Base-by-base conservation (phyloP, 2,888 invertebrate species). In the Lysandra bellargus region DNA sequence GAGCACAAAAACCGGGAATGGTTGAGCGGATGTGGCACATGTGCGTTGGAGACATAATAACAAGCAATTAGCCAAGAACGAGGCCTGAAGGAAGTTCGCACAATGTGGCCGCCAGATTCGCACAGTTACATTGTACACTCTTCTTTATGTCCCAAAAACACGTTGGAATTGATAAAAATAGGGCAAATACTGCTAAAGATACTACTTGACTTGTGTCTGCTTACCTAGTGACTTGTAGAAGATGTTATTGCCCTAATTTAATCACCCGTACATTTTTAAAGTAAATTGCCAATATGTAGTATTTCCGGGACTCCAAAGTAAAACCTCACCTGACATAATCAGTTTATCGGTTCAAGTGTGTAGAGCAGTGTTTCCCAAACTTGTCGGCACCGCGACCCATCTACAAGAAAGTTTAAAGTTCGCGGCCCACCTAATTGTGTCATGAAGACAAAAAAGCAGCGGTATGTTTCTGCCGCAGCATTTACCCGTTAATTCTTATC, bases 11-110 rank as follows among this genome's bases (percentile, higher is more conserved):
- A 85, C 82, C 78, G 82, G 80, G 81, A 85, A 83, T 83, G 81
- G 81, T 81, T 85, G 87, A 91, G 85, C 94, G 94, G 94, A 94
- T 94, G 94, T 92, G 87, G 89, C 91, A 91, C 94, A 94, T 94
- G 94, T 90, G 89, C 85, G 85, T 88, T 88, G 89, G 90, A 89
- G 91, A 90, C 91, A 91, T 90, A 91, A 92, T 92, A 91, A 91
- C 88, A 88, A 90, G 91, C 91, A 93, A 94, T 94, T 94, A 93
- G 91, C 90, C 85, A 90, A 89, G 87, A 88, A 87, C 85, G 84
- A 86, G 86, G 87, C 82, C 83, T 82, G 81, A n/a, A n/a, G 86
- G 49, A 44, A 40, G 88, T 92, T 93, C 94, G 92, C 94, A 93
- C 93, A 92, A 92, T 93, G 93, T 94, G 93, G 88, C 87, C 85